Evolutionary conservation across 2,888 invertebrate genomes (phyloP).

Genomic region (Drosophila anomalata): DNA sequence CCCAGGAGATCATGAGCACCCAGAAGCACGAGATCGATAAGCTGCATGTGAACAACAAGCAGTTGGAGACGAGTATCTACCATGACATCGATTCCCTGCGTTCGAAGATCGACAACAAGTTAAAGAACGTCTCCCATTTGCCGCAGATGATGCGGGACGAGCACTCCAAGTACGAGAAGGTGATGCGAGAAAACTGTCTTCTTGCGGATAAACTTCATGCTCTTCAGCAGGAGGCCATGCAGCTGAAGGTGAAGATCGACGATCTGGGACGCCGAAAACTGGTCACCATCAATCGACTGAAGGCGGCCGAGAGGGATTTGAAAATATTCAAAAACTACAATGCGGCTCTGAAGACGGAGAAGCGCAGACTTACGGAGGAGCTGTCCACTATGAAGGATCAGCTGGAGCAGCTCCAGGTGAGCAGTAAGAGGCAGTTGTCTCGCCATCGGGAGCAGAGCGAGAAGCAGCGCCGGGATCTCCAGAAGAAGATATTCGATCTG

Average conservation of each 20-base stretch:
- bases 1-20: conserved; percentile 81
- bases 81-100: conserved; percentile 77
- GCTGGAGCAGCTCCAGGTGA: conserved; percentile 72
- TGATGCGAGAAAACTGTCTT: conserved; percentile 73
- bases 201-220: conserved; percentile 73
- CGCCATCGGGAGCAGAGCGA: conserved; percentile 82
- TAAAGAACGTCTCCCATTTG: conserved; percentile 77
- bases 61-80: conserved; percentile 80
- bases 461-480: conserved; percentile 79
- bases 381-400: conserved; percentile 71
- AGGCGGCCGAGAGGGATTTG: conserved; percentile 77
- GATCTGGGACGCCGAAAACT: conserved; percentile 76
- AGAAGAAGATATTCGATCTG: conserved; percentile 81
- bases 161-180: conserved; percentile 77
- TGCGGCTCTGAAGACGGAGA: conserved; percentile 76
- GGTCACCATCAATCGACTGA: conserved; percentile 73
- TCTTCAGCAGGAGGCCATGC: conserved; percentile 70
- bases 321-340: conserved; percentile 82
- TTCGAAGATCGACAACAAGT: conserved; percentile 78
- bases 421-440: conserved; percentile 76
- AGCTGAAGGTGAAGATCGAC: conserved; percentile 77
- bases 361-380: conserved; percentile 75
- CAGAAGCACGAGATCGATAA: conserved; percentile 82
- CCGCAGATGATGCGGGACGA: conserved; percentile 79
- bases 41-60: conserved; percentile 76